Evolutionary conservation across 2,113 vertebrate species (phyloP).

Genomic region (Emydocephalus ijimae): DNA sequence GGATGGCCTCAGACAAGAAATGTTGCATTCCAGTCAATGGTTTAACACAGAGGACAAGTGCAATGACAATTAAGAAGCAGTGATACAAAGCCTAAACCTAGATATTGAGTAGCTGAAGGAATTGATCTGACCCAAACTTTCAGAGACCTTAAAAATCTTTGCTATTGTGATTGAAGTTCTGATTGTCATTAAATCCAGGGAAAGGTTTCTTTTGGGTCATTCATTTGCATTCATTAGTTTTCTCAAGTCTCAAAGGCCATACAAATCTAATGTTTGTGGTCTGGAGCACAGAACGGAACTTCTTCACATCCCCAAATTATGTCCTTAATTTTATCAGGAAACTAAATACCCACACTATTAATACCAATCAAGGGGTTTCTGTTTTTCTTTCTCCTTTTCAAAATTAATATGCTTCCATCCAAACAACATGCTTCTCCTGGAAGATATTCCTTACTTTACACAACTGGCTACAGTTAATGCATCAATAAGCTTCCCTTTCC

Average conservation of each 20-base stretch:
- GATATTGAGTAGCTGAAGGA: background rate
- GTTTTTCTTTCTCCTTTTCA: background rate
- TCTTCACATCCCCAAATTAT: background rate
- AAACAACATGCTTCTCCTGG: background rate
- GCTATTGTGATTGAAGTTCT: background rate
- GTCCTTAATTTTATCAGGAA: background rate
- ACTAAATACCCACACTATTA: background rate
- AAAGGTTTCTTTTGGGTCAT: background rate
- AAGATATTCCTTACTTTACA: background rate
- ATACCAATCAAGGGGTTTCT: background rate
- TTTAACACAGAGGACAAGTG: background rate
- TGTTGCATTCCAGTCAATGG: background rate
- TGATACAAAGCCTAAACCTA: background rate
- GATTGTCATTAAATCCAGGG: background rate
- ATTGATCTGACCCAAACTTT: background rate
- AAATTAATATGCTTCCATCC: background rate
- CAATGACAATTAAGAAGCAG: background rate
- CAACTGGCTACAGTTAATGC: background rate
- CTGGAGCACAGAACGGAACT: background rate
- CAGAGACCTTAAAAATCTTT: background rate
- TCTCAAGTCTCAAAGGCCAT: background rate
- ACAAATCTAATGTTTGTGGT: background rate
- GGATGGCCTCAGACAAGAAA: background rate
- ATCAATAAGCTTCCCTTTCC: background rate
- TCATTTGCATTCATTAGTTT: background rate